A percentile compares a stretch with the other conserved stretches of the same genome.
These are phyloP conservation scores for Alexandromys oeconomus DNA, from an alignment of 2,797 vertebrate species.

Conservation along the genomic window DNA sequence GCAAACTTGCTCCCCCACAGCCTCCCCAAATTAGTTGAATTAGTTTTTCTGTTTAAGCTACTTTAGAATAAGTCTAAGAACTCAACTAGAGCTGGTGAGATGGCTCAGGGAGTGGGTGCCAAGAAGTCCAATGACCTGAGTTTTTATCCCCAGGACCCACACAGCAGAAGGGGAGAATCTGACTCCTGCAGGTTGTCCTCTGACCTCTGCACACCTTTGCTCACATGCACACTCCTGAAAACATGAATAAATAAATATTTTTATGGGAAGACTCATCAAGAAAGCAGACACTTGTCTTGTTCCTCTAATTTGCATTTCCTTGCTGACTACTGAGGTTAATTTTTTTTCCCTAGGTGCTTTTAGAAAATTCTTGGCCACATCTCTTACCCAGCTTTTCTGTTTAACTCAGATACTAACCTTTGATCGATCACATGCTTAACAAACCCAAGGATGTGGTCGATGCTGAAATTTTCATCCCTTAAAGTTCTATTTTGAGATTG, in stretches of 20 bases:
- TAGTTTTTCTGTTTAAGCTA: not conserved
- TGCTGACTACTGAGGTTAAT: not conserved
- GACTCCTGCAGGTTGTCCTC: too few relatives aligned
- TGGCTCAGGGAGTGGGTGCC: not conserved
- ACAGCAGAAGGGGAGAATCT: too few relatives aligned
- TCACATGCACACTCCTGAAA: not conserved
- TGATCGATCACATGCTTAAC: not conserved
- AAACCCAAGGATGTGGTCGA: not conserved
- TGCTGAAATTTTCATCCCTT: not conserved
- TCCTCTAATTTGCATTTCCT: not conserved
- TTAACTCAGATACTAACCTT: not conserved
- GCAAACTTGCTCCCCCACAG: not conserved
- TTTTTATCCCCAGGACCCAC: not conserved
- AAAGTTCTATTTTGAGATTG: not conserved
- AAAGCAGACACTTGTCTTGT: not conserved
- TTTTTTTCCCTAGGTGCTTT: not conserved
- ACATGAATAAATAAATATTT: not conserved
- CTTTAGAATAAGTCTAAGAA: not conserved
- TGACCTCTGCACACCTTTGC: not conserved
- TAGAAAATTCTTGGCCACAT: not conserved
- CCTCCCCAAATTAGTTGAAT: not conserved
- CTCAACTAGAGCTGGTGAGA: not conserved
- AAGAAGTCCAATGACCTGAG: not conserved
- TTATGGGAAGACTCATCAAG: not conserved
- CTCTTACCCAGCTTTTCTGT: not conserved